Base-by-base conservation (phyloP, 1,140 invertebrate genomes). In the Halyomorpha halys region DNA sequence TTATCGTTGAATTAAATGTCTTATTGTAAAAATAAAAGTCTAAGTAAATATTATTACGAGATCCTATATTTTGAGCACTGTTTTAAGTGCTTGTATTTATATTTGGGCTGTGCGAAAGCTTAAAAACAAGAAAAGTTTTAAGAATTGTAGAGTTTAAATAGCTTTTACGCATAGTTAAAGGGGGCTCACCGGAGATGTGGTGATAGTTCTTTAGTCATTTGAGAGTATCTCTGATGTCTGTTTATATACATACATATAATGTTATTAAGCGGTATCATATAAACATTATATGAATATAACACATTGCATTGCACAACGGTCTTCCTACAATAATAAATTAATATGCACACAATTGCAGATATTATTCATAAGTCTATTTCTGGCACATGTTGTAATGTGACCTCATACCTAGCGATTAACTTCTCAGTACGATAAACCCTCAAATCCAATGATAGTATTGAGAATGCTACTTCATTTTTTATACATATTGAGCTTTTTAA, bases 81-180 rank as follows among this genome's bases (percentile, higher is more conserved):
- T 71, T 71, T 71, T 71, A 71, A 71, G 70, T 71, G 70, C 70
- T 71, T 71, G 65, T 69, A 69, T 68, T 67, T 67, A 69, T 71
- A 70, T 69, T 68, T 70, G 70, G 70, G 70, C 70, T 71, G 70
- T 71, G 70, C 70, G 69, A 68, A 68, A 67, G 66, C 65, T 70
- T 66, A 70, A 68, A 68, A 69, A 68, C 63, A 59, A 68, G 62
- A 64, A 68, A 68, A 68, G 65, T 66, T 68, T 68, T 68, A 68
- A 63, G 56, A 68, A 68, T 66, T 61, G 65, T 68, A 68, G 67
- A 62, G 60, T 49, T 63, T 59, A 62, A 67, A 67, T 69, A 69
- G 68, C 68, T 69, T 69, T 66, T 69, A 67, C 60, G 68, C 68
- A 67, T 67, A 67, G 66, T 67, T 67, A 67, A 56, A 53, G 51